Evolutionary conservation across 1,140 invertebrate species (phyloP).

Genomic region (Doryteuthis pealeii): DNA sequence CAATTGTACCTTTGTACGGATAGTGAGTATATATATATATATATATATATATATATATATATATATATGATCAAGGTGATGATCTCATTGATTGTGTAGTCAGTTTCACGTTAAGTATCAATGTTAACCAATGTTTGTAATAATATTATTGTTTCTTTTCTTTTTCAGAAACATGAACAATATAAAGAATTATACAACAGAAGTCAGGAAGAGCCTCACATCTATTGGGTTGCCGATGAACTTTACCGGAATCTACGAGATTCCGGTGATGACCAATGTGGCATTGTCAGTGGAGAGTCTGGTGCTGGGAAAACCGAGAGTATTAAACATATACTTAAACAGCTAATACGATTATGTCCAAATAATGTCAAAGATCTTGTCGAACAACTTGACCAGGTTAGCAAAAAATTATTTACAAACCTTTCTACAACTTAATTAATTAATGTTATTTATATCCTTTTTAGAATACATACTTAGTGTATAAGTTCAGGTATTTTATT

Average conservation of each 20-base stretch:
- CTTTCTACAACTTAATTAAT: no score
- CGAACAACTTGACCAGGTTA: conserved; percentile 45
- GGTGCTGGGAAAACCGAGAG: conserved; percentile 64
- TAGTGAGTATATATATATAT: no score
- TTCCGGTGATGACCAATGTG: conserved; percentile 75
- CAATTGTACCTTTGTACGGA: no score
- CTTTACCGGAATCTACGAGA: conserved; percentile 77
- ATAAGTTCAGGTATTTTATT: no score
- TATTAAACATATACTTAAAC: conserved; percentile 48
- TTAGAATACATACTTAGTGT: no score
- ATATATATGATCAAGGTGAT: no score
- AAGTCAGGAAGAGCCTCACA: conserved; percentile 83
- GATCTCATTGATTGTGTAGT: no score
- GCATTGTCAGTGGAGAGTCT: conserved; percentile 95
- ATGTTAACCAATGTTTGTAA: no score
- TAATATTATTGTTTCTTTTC: no score
- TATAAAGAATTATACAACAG: conserved; percentile 72
- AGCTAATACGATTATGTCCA: conserved; percentile 41
- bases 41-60: no score
- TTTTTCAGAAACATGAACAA: conserved; percentile 34
- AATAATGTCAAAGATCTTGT: conserved; percentile 32
- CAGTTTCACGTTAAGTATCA: no score
- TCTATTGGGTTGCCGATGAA: conserved; percentile 78
- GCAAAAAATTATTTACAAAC: neutral
- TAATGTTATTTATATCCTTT: no score